Base-by-base conservation (phyloP, 2,113 vertebrate species). In the Lepidothrix coronata region DNA sequence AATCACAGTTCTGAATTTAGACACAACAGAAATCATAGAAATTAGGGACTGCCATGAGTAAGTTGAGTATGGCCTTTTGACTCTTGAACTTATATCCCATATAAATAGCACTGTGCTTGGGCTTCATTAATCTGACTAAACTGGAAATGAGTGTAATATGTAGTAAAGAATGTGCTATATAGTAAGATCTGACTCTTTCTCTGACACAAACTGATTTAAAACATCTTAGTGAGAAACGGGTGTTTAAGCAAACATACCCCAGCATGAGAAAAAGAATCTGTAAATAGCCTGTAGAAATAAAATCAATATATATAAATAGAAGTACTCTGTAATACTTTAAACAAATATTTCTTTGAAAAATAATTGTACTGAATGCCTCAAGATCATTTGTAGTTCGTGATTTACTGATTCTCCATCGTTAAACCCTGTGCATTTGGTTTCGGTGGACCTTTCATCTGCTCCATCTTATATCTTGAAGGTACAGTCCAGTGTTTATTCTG, bases 401-500 rank as follows among this genome's bases (percentile, higher is more conserved):
- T 90, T 94, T 91, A 92, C 58, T 54, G 51, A 76, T 31, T 73
- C 62, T 4, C 49, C 61, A 19, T 44, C 78, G 7, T 71, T 91
- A 57, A 81, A 83, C 22, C 71, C 51, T 31, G 4, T 66, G 41
- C n/a, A 54, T 88, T 80, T 66, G 35, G 18, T 73, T 85, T 70
- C 30, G 59, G 27, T 0, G 0, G 49, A 25, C 49, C 44, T 93
- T 95, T 93, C 82, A 80, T 83, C 75, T 61, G 30, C 27, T 90
- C 28, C 66, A 6, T 76, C 9, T 85, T 88, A 3, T 49, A 76
- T 82, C 85, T 65, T 61, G 37, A 79, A 66, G 20, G n/a, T 58
- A 85, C 7, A 88, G 46, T 33, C 46, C 74, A 58, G 43, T 75
- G 63, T 95, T 97, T 96, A 94, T 77, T 83, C 59, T 66, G 59